These are phyloP conservation scores for Rousettus leschenaultii DNA, from an alignment of 2,113 vertebrate genomes.

Conservation along the genomic window DNA sequence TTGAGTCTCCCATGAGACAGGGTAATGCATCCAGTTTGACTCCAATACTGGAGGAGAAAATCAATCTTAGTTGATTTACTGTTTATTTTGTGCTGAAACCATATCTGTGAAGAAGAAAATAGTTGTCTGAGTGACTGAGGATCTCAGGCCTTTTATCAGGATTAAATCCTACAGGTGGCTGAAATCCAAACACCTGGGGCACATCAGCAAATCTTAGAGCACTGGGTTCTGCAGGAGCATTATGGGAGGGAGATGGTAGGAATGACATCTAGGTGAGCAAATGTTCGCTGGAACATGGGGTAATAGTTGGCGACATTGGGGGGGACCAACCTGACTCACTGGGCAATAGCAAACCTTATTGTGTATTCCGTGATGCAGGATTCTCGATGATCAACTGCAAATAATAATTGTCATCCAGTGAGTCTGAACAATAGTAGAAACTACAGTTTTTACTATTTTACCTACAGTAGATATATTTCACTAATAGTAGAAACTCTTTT, in stretches of 20 bases:
- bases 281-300: too few species aligned
- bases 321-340: not conserved
- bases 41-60: not conserved
- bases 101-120: not conserved
- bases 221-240: not conserved
- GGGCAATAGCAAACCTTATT: not conserved
- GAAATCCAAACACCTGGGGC: not conserved
- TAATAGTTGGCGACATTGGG: not conserved
- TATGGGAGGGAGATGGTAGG: not conserved
- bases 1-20: not conserved
- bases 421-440: not conserved
- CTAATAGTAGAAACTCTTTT: not conserved
- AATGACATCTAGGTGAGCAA: not conserved
- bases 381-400: not conserved
- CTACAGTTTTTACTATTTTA: not conserved
- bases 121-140: not conserved
- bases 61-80: not conserved
- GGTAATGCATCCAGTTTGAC: not conserved
- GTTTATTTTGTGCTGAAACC: not conserved
- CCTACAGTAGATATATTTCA: not conserved
- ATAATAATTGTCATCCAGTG: not conserved
- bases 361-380: not conserved
- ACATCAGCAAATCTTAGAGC: not conserved
- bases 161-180: not conserved
- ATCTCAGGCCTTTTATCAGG: not conserved